phyloP scores from a whole-genome alignment of 2,797 vertebrate species.

The Pristis pectinata region DNA sequence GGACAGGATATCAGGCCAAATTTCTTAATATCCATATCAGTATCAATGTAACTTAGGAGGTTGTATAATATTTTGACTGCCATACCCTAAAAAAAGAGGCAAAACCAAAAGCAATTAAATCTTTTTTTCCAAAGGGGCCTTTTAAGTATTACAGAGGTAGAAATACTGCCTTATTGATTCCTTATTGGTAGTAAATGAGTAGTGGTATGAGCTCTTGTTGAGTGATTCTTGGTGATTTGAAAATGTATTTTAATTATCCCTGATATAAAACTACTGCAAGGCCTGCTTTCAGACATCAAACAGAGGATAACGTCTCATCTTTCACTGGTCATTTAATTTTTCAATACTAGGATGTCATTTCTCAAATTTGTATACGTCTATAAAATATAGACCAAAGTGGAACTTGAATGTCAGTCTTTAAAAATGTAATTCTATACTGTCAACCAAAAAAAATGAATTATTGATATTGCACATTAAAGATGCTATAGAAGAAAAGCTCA shows the following conservation, averaged over 20 bases:
- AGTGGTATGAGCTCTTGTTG: neutral
- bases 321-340: conserved; percentile 49
- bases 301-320: conserved; percentile 45
- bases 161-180: neutral
- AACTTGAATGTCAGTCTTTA: neutral
- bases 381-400: neutral
- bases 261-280: conserved; percentile 47
- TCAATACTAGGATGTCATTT: conserved; percentile 45
- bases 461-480: neutral
- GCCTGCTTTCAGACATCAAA: conserved; percentile 39
- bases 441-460: neutral
- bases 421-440: neutral
- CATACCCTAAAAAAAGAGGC: neutral
- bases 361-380: conserved; percentile 21
- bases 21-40: neutral
- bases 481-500: neutral
- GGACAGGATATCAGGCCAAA: neutral
- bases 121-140: neutral
- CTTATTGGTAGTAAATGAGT: neutral
- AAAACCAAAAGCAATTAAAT: neutral
- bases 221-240: conserved; percentile 35
- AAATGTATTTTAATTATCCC: conserved; percentile 46
- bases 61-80: neutral
- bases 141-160: neutral
- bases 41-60: too few relatives aligned